phyloP scores from a whole-genome alignment of 2,113 vertebrate genomes.

The Xiphophorus maculatus region DNA sequence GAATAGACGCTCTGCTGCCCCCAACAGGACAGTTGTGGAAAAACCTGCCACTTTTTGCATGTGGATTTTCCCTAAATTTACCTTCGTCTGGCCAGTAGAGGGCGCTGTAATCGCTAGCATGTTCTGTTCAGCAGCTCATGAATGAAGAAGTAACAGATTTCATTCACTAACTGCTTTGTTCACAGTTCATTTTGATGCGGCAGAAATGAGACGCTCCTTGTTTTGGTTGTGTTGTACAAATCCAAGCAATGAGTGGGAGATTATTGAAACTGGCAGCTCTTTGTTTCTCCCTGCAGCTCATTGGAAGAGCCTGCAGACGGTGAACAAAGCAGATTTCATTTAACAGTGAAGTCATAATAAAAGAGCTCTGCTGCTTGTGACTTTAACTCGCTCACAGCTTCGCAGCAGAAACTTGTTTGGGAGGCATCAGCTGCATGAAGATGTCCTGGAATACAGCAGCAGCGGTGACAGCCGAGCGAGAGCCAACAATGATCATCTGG shows the following conservation, averaged over 20 bases:
- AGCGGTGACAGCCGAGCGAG: neutral
- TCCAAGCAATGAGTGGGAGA: neutral
- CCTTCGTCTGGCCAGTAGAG: neutral
- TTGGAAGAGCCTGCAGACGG: neutral
- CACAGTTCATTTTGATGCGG: neutral
- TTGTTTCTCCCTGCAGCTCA: neutral
- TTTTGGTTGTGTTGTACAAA: neutral
- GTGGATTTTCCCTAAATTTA: neutral
- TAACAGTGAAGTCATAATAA: constrained; percentile 5
- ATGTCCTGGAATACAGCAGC: neutral
- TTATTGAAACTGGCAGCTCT: constrained; percentile 4
- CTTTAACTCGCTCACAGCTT: neutral
- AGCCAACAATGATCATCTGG: neutral
- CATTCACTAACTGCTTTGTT: neutral
- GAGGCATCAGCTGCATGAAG: neutral
- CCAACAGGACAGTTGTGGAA: too few relatives aligned
- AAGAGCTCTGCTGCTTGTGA: constrained; percentile 5
- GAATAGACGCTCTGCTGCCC: too few relatives aligned
- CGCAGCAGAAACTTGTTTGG: neutral
- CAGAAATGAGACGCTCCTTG: neutral
- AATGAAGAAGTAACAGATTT: neutral
- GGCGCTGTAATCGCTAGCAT: neutral
- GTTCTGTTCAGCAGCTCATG: neutral
- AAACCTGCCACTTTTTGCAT: too few relatives aligned
- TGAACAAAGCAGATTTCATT: neutral